Evolutionary conservation across 2,888 invertebrate genomes (phyloP).

Genomic region (Drosophila differens): DNA sequence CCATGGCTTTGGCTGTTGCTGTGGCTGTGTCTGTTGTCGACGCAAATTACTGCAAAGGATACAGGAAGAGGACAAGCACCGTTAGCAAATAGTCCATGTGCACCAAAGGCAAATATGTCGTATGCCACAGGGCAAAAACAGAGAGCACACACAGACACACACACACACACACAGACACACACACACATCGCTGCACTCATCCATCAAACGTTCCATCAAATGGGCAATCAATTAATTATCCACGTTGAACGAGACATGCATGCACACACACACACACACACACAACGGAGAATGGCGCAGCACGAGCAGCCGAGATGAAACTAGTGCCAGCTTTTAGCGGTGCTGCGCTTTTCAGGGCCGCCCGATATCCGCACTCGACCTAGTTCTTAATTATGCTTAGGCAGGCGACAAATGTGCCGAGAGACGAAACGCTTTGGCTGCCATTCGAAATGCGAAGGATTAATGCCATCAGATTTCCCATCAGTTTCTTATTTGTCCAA

Average conservation of each 20-base stretch:
- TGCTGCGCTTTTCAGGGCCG: conserved; percentile 34
- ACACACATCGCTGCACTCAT: conserved; percentile 40
- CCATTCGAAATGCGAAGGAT: conserved; percentile 13
- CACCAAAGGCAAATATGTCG: conserved; percentile 30
- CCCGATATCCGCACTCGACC: conserved; percentile 53
- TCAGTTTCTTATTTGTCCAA: not conserved
- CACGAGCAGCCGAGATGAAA: conserved; percentile 13
- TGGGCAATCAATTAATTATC: conserved; percentile 75
- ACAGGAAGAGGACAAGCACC: conserved; percentile 8
- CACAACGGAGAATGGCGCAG: not conserved
- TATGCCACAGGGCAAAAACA: conserved; percentile 4
- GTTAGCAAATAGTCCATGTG: conserved; percentile 43
- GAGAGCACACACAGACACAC: conserved; percentile 6
- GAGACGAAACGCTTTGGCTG: conserved; percentile 4
- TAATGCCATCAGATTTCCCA: not conserved
- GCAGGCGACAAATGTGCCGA: conserved; percentile 20
- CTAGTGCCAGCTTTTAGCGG: conserved; percentile 3
- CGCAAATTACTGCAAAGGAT: conserved; percentile 66
- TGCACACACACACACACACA: not conserved
- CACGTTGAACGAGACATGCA: conserved; percentile 36
- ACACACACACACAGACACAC: conserved; percentile 6
- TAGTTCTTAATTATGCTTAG: conserved; percentile 58
- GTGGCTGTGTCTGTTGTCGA: conserved; percentile 42
- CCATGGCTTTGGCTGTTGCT: conserved; percentile 87
- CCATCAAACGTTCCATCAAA: conserved; percentile 74